A percentile compares a stretch with the other conserved stretches of the same genome.
Evolutionary conservation across 2,113 vertebrate genomes (phyloP).

Genomic region (Spizaetus ornatus): DNA sequence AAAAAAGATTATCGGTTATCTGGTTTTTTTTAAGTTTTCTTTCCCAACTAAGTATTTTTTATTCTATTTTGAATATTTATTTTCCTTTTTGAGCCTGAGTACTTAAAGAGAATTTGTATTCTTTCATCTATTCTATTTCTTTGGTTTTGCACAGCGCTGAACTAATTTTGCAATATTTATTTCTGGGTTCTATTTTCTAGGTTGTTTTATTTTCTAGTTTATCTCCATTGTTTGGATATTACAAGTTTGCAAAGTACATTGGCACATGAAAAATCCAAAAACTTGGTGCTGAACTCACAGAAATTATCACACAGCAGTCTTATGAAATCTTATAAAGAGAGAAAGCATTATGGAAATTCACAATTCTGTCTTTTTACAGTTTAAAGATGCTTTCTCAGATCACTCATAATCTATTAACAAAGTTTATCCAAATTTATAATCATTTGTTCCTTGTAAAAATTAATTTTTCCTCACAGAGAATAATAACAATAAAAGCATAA

Average conservation of each 20-base stretch:
- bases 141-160: neutral
- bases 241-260: neutral
- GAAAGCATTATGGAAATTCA: neutral
- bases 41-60: neutral
- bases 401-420: neutral
- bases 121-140: neutral
- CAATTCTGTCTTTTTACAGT: neutral
- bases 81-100: neutral
- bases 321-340: neutral
- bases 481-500: neutral
- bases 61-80: neutral
- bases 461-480: neutral
- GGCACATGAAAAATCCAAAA: neutral
- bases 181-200: neutral
- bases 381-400: neutral
- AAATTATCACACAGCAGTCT: neutral
- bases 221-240: neutral
- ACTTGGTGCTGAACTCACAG: neutral
- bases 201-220: neutral
- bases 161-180: neutral
- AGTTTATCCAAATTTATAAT: neutral
- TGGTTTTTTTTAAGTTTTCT: neutral
- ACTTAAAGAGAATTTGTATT: neutral
- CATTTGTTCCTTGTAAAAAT: neutral
- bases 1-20: neutral